Percentiles rank a stretch among this genome's conserved stretches.
Evolutionary conservation across 2,888 invertebrate species (phyloP).

Genomic region (Parapristionchus giblindavisi): DNA sequence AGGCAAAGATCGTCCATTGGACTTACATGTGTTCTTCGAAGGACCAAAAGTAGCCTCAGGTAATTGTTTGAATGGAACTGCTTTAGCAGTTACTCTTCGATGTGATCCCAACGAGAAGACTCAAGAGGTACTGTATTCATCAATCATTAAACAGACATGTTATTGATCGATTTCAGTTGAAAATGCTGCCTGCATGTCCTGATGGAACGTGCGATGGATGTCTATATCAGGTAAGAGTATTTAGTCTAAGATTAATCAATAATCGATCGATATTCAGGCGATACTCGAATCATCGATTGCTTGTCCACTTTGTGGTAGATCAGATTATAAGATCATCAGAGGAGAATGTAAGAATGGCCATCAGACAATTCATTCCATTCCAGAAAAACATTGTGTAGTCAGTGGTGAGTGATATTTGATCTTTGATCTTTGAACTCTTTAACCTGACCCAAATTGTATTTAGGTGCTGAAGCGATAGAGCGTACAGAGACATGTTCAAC

Average conservation of each 20-base stretch:
- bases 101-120: constrained; percentile 71
- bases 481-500: constrained; percentile 44
- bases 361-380: constrained; percentile 75
- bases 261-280: constrained; percentile 48
- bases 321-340: constrained; percentile 72
- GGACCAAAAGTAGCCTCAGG: constrained; percentile 42
- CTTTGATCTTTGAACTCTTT: not conserved
- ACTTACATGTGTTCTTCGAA: constrained; percentile 66
- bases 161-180: constrained; percentile 42
- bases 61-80: constrained; percentile 74
- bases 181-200: constrained; percentile 65
- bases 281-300: constrained; percentile 71
- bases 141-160: not conserved
- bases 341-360: constrained; percentile 75
- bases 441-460: not conserved
- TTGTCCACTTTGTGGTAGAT: constrained; percentile 74
- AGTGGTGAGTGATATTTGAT: constrained; percentile 49
- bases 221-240: constrained; percentile 70
- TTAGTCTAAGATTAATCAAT: not conserved
- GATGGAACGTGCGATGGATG: constrained; percentile 77
- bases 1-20: constrained; percentile 50
- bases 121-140: constrained; percentile 34
- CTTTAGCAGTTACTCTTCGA: constrained; percentile 74
- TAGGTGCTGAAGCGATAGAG: constrained; percentile 24
- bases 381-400: constrained; percentile 71